These are phyloP conservation scores for Mixornis gularis DNA, from an alignment of 2,113 vertebrate species.

Conservation along the genomic window DNA sequence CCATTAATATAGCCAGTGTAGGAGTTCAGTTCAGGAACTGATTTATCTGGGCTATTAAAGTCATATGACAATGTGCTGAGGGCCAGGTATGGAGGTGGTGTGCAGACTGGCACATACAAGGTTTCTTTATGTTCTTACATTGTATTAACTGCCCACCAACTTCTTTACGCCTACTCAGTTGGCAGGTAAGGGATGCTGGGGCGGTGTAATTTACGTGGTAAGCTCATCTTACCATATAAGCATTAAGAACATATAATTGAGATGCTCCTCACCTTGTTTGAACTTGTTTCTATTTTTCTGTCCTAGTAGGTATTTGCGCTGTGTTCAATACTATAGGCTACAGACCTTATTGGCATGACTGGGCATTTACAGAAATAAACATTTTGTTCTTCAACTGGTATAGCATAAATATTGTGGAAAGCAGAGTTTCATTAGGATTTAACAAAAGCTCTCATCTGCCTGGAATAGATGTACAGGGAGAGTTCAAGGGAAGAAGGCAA, in stretches of 20 bases:
- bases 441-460: not conserved
- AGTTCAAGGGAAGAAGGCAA: not conserved
- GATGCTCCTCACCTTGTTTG: constrained; percentile 6
- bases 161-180: not conserved
- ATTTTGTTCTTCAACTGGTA: not conserved
- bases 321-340: not conserved
- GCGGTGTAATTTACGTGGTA: not conserved
- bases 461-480: not conserved
- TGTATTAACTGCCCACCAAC: constrained; percentile 3
- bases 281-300: constrained; percentile 4
- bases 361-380: not conserved
- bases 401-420: not conserved
- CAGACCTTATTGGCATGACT: not conserved
- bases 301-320: not conserved
- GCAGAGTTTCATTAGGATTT: not conserved
- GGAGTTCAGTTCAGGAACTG: not conserved
- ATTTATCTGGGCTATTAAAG: constrained; percentile 9
- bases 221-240: constrained; percentile 7
- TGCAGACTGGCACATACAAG: not conserved
- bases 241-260: constrained; percentile 7
- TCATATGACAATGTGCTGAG: not conserved
- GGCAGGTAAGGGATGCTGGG: not conserved
- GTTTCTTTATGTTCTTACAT: not conserved
- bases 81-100: not conserved
- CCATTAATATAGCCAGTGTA: not conserved